phyloP scores from a whole-genome alignment of 2,888 invertebrate species.

The Argyresthia albistria region DNA sequence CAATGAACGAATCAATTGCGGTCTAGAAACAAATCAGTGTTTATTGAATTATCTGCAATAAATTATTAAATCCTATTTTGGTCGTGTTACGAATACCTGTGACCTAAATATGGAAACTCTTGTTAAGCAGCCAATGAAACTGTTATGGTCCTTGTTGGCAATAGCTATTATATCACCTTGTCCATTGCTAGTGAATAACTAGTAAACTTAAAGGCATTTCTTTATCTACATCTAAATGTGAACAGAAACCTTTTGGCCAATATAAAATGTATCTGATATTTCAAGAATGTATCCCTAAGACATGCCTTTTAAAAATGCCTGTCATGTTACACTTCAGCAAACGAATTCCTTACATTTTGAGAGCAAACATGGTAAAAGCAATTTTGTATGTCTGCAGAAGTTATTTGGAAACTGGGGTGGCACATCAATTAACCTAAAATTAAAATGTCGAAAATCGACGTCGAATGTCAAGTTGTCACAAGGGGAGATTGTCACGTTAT shows the following conservation, averaged over 20 bases:
- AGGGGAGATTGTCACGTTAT: conserved; percentile 18
- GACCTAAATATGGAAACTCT: background rate
- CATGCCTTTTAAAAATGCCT: conserved; percentile 2
- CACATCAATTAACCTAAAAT: conserved; percentile 63
- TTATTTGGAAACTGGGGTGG: too few species aligned
- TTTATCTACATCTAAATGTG: background rate
- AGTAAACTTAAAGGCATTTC: background rate
- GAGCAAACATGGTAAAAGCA: conserved; percentile 15
- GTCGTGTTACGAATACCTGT: background rate
- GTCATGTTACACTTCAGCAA: conserved; percentile 27
- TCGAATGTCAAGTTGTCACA: conserved; percentile 40
- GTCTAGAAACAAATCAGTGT: background rate
- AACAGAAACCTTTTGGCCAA: background rate
- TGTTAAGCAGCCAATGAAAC: background rate
- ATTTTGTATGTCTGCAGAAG: conserved; percentile 9
- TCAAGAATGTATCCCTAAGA: too few species aligned
- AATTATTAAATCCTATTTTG: background rate
- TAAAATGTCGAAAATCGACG: conserved; percentile 57
- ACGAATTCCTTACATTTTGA: conserved; percentile 34
- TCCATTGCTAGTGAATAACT: too few species aligned
- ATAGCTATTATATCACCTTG: background rate
- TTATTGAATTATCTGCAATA: background rate
- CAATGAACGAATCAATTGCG: background rate
- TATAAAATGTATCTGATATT: too few species aligned
- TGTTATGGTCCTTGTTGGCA: background rate